Conservation (phyloP, 2,113 vertebrate species). For the Lagopus leucura region DNA sequence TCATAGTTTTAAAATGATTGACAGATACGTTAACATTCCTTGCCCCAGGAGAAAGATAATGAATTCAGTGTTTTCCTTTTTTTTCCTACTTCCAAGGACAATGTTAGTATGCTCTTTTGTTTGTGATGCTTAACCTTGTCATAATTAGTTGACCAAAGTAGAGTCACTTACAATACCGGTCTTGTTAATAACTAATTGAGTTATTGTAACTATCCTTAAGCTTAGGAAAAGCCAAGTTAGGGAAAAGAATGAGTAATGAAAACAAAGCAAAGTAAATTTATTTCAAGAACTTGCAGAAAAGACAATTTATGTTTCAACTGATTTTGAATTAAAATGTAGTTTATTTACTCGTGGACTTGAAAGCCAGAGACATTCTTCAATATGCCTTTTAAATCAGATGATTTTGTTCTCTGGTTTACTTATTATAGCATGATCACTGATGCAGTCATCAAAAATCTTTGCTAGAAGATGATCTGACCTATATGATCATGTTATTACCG, state of each 20-base stretch:
- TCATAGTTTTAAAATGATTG: constrained; percentile 50
- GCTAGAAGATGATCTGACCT: background rate
- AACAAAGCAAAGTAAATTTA: background rate
- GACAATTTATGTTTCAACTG: background rate
- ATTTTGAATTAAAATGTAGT: background rate
- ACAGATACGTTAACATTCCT: constrained; percentile 36
- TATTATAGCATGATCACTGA: background rate
- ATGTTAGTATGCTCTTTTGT: constrained; percentile 5
- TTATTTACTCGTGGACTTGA: background rate
- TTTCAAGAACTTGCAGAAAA: background rate
- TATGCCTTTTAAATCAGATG: background rate
- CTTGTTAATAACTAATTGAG: constrained; percentile 13
- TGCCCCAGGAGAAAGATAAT: constrained; percentile 35
- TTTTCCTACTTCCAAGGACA: constrained; percentile 53
- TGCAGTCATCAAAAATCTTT: background rate
- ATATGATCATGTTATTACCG: background rate
- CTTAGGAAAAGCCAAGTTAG: background rate
- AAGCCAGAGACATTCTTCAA: background rate
- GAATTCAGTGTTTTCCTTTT: constrained; percentile 42
- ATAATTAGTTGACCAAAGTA: background rate
- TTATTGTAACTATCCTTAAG: constrained; percentile 34
- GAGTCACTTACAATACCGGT: background rate
- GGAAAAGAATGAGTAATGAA: background rate
- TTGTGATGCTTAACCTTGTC: constrained; percentile 24
- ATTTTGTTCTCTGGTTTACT: background rate